These are phyloP conservation scores for Copidosoma floridanum DNA, from an alignment of 1,140 invertebrate species.

Conservation along the genomic window DNA sequence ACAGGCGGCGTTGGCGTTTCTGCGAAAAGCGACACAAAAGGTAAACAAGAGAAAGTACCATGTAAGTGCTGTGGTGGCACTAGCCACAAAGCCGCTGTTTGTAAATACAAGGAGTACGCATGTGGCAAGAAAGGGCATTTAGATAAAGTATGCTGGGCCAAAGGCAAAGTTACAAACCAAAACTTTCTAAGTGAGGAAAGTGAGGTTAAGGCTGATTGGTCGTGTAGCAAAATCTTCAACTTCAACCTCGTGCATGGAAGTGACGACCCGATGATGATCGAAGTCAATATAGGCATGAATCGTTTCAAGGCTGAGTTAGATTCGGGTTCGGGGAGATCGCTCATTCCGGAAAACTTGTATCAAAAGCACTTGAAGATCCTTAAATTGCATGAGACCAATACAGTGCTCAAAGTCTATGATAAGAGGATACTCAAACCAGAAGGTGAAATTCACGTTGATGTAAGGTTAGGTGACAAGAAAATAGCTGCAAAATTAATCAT, in stretches of 20 bases:
- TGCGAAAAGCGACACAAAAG: neutral
- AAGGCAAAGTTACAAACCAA: neutral
- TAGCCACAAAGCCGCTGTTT: neutral
- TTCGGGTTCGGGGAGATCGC: neutral
- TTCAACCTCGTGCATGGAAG: neutral
- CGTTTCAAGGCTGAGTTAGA: neutral
- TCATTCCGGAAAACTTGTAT: neutral
- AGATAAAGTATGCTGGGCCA: neutral
- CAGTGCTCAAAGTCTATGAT: neutral
- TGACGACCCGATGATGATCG: neutral
- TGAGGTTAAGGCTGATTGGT: neutral
- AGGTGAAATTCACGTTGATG: neutral
- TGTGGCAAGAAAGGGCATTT: neutral
- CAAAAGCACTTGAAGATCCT: neutral
- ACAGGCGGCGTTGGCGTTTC: neutral
- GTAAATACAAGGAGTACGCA: neutral
- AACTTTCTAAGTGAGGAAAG: neutral
- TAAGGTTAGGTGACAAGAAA: neutral
- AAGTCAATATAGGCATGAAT: neutral
- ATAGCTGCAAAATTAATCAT: neutral
- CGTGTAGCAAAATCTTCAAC: neutral
- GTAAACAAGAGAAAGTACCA: neutral
- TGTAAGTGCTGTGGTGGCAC: neutral
- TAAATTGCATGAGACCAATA: slow-evolving; percentile 2
- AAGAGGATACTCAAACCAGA: neutral